Base-by-base conservation (phyloP, 2,888 invertebrate genomes). In the Stenoptilia bipunctidactyla region DNA sequence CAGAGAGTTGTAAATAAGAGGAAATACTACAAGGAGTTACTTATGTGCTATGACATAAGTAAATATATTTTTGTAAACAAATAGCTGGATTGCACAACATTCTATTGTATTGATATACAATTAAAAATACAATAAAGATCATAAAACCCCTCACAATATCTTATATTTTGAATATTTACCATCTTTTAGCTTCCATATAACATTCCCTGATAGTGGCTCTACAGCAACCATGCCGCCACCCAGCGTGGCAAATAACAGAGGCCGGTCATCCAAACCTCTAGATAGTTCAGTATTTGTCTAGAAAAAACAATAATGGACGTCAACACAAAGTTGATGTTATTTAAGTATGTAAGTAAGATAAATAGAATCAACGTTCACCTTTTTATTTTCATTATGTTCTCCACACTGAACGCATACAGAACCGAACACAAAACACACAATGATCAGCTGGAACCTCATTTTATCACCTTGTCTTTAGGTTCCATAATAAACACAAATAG, bases 181-280 rank as follows among this genome's bases (percentile, higher is more conserved):
- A 84, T 98, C 96, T 76, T 93, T 91, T 46, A 97, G 88, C 58
- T 90, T 91, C 98, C 98, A 98, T 56, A 91, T 88, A 53, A 94
- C 87, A 58, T 90, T 87, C 43, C 98, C 98, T 40, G 93, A 90
- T 50, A 88, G 80, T 51, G 92, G 92, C 60, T 95, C 93, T 37
- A 98, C 87, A n/a, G 96, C 97, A 50, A 93, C 90, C 61, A 98
- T 89, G 47, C 92, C 91, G 50, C 98, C 98, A 64, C 96, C 96
- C 53, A 98, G 86, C 36, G 98, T 98, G 35, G 97, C 95, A 61
- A 97, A 92, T 46, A 98, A 87, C 52, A 98, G 75, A 34, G 93
- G 84, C 49, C 92, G 86, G 59, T 91, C 91, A 63, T 91, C 89
- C 36, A 75, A 59, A 53, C 89, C 89, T 45, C 89, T 84, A 35